phyloP scores from a whole-genome alignment of 1,140 invertebrate genomes.

The Amyelois transitella region DNA sequence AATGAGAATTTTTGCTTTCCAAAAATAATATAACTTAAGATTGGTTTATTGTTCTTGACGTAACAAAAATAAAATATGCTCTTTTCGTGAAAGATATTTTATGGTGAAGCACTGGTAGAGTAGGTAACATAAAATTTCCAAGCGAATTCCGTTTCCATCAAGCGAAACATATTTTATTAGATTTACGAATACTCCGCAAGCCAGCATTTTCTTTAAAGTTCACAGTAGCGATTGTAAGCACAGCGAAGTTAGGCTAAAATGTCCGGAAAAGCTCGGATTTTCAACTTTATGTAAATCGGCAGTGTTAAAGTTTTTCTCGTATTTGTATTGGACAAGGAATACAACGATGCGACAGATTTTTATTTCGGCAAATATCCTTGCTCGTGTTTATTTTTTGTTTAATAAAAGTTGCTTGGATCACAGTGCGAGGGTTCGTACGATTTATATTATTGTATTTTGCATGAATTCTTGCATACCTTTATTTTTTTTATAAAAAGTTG shows the following conservation, averaged over 20 bases:
- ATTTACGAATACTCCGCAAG: neutral
- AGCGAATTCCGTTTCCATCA: neutral
- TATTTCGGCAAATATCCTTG: neutral
- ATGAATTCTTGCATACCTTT: no score
- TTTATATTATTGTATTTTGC: no score
- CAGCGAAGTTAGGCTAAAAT: neutral
- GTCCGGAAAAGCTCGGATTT: neutral
- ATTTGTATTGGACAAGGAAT: neutral
- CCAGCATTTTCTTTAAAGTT: neutral
- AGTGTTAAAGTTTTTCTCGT: neutral
- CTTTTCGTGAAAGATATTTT: no score
- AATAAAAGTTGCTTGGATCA: no score
- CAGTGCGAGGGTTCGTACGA: no score
- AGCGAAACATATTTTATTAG: neutral
- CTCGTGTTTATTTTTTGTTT: neutral
- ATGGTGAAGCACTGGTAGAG: no score
- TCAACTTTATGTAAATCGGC: neutral
- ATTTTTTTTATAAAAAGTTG: no score
- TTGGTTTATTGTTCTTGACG: no score
- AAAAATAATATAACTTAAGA: no score
- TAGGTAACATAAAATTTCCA: neutral
- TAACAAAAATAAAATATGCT: no score
- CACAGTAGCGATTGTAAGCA: neutral
- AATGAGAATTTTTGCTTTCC: no score
- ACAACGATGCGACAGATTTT: neutral